These are phyloP conservation scores for Megalurothrips usitatus DNA, from an alignment of 2,888 invertebrate species.

Conservation along the genomic window DNA sequence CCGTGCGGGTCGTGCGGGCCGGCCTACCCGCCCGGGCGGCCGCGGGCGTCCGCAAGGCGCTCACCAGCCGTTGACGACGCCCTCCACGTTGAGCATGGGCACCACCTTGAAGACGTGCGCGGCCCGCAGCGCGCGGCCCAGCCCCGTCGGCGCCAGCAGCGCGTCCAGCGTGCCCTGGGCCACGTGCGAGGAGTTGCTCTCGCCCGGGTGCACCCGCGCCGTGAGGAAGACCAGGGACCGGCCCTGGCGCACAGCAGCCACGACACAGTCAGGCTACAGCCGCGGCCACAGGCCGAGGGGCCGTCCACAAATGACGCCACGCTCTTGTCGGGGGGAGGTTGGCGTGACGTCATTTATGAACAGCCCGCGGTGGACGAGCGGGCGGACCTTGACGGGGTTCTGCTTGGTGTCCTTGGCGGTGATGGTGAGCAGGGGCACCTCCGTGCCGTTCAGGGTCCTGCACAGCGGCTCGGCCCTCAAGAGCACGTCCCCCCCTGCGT, in stretches of 20 bases:
- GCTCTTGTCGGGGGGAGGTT: too few species aligned
- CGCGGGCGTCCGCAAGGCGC: conserved; percentile 41
- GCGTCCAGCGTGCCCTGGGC: conserved; percentile 74
- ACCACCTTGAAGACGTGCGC: conserved; percentile 79
- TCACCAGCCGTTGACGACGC: conserved; percentile 82
- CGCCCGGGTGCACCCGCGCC: conserved; percentile 80
- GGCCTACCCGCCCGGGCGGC: too few species aligned
- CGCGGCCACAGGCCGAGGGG: too few species aligned
- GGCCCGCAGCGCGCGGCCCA: conserved; percentile 59
- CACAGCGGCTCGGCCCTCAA: conserved; percentile 65
- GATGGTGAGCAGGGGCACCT: conserved; percentile 70
- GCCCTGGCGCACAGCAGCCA: conserved; percentile 47
- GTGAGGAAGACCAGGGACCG: conserved; percentile 68
- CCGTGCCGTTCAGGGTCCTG: conserved; percentile 65
- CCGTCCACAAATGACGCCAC: too few species aligned
- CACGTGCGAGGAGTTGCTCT: conserved; percentile 83
- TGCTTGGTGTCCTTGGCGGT: conserved; percentile 56
- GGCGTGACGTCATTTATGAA: too few species aligned
- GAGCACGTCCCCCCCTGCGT: conserved; percentile 47
- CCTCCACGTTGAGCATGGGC: conserved; percentile 85
- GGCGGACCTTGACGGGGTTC: conserved; percentile 54
- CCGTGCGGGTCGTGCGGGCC: too few species aligned
- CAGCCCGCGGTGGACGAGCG: too few species aligned
- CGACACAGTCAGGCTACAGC: background rate
- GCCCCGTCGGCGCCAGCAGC: conserved; percentile 55